phyloP scores from a whole-genome alignment of 2,113 vertebrate species.

The Ptilonorhynchus violaceus region DNA sequence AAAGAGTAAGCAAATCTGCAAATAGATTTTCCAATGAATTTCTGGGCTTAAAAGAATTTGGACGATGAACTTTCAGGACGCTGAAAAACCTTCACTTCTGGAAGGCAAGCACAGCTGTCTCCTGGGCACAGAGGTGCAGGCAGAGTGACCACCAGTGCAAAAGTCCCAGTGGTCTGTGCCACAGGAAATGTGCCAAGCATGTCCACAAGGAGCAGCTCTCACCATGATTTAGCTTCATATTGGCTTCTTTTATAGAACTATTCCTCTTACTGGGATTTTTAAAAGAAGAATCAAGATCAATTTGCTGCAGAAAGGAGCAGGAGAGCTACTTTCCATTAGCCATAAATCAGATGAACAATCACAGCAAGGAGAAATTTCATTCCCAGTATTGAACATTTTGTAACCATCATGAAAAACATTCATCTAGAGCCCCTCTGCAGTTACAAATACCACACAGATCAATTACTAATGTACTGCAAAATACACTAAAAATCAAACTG shows the following conservation, averaged over 20 bases:
- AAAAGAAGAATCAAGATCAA: not conserved
- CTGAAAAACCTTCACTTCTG: not conserved
- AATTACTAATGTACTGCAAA: constrained; percentile 43
- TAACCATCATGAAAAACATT: constrained; percentile 28
- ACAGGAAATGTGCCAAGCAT: not conserved
- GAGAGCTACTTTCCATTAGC: constrained; percentile 13
- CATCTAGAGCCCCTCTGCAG: not conserved
- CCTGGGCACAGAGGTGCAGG: not conserved
- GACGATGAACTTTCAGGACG: rapidly evolving
- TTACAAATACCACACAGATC: constrained; percentile 35
- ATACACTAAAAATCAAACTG: constrained; percentile 23
- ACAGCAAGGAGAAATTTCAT: constrained; percentile 44
- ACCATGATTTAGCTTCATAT: not conserved
- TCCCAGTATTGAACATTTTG: constrained; percentile 26
- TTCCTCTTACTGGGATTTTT: not conserved
- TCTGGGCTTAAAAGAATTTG: not conserved
- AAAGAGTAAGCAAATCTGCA: not conserved
- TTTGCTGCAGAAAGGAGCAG: not conserved
- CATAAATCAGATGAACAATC: not conserved
- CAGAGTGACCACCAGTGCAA: not conserved
- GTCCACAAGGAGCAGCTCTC: not conserved
- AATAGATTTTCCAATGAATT: not conserved
- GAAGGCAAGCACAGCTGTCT: not conserved
- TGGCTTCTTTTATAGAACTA: not conserved
- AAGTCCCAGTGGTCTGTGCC: not conserved